Conservation (phyloP, 1,140 invertebrate species). For the Drosophila kohkoa region DNA sequence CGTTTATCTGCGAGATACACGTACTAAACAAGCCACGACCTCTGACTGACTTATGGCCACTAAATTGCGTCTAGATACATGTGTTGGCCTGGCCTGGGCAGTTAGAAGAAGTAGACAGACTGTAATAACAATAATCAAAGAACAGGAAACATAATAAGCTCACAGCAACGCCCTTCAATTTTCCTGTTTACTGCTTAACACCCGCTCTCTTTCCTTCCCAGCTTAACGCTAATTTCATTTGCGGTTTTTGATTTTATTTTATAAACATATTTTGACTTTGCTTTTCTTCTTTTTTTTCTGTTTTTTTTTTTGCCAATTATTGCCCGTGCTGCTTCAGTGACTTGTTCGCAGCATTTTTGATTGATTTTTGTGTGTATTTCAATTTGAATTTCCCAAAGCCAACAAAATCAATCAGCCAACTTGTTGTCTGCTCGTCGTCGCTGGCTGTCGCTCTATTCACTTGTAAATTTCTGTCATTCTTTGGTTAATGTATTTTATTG, state of each 20-base stretch:
- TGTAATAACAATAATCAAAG: slow-evolving; percentile 52
- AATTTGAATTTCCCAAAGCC: slow-evolving; percentile 66
- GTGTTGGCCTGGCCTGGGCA: slow-evolving; percentile 1
- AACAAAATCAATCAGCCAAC: slow-evolving; percentile 69
- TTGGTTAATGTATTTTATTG: slow-evolving; percentile 65
- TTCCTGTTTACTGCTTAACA: slow-evolving; percentile 38
- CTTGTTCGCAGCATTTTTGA: slow-evolving; percentile 33
- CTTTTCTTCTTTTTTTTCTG: slow-evolving; percentile 18
- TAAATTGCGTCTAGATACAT: slow-evolving; percentile 56
- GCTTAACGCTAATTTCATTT: slow-evolving; percentile 69
- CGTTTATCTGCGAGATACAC: slow-evolving; percentile 54
- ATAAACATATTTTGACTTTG: slow-evolving; percentile 55
- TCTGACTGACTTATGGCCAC: slow-evolving; percentile 61
- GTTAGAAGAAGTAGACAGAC: slow-evolving; percentile 22
- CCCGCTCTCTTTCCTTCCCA: background rate
- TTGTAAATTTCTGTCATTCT: slow-evolving; percentile 48
- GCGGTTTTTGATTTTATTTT: slow-evolving; percentile 74
- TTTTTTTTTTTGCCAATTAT: slow-evolving; percentile 36
- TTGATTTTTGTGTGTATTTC: slow-evolving; percentile 48
- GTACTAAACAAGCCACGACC: slow-evolving; percentile 51
- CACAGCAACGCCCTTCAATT: slow-evolving; percentile 75
- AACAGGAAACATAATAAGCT: slow-evolving; percentile 74
- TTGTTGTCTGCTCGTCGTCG: background rate
- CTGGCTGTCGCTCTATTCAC: slow-evolving; percentile 40
- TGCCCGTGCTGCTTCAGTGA: slow-evolving; percentile 27